phyloP scores from a whole-genome alignment of 2,113 vertebrate genomes.

The Salvelinus alpinus region DNA sequence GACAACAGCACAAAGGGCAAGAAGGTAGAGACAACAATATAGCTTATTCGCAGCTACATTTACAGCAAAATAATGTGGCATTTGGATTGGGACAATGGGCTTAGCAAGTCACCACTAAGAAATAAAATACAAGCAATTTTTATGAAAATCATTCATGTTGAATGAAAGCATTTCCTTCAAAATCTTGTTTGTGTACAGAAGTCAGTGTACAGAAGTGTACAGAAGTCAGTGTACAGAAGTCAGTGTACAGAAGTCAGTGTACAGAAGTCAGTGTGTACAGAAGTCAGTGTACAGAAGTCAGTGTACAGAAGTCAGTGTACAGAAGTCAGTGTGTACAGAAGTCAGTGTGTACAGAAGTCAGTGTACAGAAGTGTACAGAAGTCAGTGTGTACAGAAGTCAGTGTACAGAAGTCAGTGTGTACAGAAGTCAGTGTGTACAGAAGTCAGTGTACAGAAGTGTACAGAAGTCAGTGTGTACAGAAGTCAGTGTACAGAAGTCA shows the following conservation, averaged over 20 bases:
- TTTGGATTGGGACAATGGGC: not conserved
- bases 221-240: constrained; percentile 69
- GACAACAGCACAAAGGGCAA: too few relatives aligned
- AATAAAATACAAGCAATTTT: not conserved
- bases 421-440: constrained; percentile 67
- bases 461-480: constrained; percentile 42
- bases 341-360: constrained; percentile 43
- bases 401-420: constrained; percentile 64
- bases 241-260: constrained; percentile 69
- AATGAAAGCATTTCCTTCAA: not conserved
- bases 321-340: constrained; percentile 74
- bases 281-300: too few relatives aligned
- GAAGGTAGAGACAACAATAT: too few relatives aligned
- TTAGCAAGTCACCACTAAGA: not conserved
- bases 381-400: constrained; percentile 41
- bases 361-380: too few relatives aligned
- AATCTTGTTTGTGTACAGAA: constrained; percentile 56
- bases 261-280: too few relatives aligned
- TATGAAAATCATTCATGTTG: not conserved
- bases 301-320: constrained; percentile 67
- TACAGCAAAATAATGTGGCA: not conserved
- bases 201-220: constrained; percentile 51
- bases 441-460: too few relatives aligned
- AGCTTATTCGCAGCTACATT: too few relatives aligned
- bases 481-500: constrained; percentile 74